Conservation (phyloP, 2,797 vertebrate genomes). For the Pagetopsis macropterus region DNA sequence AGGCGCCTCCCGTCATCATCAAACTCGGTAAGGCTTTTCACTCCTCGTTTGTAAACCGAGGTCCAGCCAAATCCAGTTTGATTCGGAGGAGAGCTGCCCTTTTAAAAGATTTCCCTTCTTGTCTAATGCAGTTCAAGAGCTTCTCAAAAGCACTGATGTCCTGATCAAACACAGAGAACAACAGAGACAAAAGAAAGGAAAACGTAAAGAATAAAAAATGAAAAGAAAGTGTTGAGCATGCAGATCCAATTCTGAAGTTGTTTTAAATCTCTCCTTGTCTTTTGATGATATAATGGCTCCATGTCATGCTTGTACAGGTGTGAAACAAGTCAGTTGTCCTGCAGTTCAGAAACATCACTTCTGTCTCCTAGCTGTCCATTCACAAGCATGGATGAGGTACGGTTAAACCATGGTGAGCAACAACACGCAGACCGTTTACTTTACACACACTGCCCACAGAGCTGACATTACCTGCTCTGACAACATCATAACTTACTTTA, state of each 20-base stretch:
- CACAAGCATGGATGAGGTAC: slow-evolving; percentile 69
- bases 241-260: slow-evolving; percentile 40
- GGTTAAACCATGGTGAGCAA: slow-evolving; percentile 35
- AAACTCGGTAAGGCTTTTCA: slow-evolving; percentile 46
- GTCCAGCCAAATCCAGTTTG: slow-evolving; percentile 46
- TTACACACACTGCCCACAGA: slow-evolving; percentile 31
- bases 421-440: slow-evolving; percentile 32
- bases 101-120: slow-evolving; percentile 23
- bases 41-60: slow-evolving; percentile 43
- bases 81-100: slow-evolving; percentile 39
- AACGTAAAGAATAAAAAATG: neutral
- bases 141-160: slow-evolving; percentile 33
- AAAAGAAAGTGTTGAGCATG: slow-evolving; percentile 38
- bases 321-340: slow-evolving; percentile 42
- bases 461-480: slow-evolving; percentile 34
- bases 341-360: slow-evolving; percentile 26
- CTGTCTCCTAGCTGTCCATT: slow-evolving; percentile 61
- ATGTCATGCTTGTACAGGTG: slow-evolving; percentile 58
- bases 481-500: slow-evolving; percentile 13
- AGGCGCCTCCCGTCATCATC: slow-evolving; percentile 33
- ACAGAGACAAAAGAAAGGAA: neutral
- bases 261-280: slow-evolving; percentile 33
- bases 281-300: slow-evolving; percentile 36
- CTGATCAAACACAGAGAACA: slow-evolving; percentile 33
- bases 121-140: slow-evolving; percentile 49